Conservation (phyloP, 2,113 vertebrate species). For the Eulemur macaco region DNA sequence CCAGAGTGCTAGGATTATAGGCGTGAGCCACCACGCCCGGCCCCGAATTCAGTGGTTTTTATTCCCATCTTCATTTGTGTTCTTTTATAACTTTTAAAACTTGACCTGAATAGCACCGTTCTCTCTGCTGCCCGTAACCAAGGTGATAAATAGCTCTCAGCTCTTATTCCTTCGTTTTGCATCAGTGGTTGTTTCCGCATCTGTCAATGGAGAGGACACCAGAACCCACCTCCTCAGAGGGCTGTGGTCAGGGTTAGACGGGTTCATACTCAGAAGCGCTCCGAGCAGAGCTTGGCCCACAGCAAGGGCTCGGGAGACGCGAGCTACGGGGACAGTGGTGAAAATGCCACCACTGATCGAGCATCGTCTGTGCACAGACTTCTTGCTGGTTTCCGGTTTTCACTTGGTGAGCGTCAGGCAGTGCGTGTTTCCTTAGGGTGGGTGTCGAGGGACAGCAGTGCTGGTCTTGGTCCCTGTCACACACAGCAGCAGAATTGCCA, state of each 20-base stretch:
- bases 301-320: accelerated
- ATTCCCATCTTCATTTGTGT: neutral
- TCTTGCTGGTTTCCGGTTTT: neutral
- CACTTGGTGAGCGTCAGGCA: neutral
- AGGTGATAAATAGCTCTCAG: neutral
- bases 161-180: neutral
- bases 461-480: neutral
- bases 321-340: accelerated
- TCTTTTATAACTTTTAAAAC: neutral
- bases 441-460: neutral
- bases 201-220: neutral
- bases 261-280: accelerated
- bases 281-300: neutral
- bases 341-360: accelerated
- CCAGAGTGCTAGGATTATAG: no score
- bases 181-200: neutral
- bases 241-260: neutral
- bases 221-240: neutral
- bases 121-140: neutral
- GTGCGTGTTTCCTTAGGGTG: accelerated
- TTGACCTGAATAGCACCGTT: accelerated
- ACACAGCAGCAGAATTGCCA: neutral
- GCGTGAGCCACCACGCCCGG: no score
- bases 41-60: neutral
- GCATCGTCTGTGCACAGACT: accelerated